These are phyloP conservation scores for Ataeniobius toweri DNA, from an alignment of 2,797 vertebrate genomes.

Conservation along the genomic window DNA sequence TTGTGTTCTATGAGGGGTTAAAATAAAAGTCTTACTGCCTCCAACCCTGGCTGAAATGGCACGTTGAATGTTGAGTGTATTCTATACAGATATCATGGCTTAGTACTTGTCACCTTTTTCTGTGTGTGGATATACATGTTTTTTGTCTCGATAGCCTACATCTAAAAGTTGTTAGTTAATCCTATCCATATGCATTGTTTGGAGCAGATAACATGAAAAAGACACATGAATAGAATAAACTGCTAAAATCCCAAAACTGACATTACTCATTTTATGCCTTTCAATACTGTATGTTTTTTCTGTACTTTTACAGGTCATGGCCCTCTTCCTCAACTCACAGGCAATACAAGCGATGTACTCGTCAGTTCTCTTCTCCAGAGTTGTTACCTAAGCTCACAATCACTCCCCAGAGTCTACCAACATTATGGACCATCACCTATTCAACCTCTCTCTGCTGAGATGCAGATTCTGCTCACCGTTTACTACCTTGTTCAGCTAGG, in stretches of 20 bases:
- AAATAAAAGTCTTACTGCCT: neutral
- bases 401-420: constrained; percentile 89
- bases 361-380: constrained; percentile 90
- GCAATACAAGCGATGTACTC: constrained; percentile 89
- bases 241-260: neutral
- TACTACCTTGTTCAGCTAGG: constrained; percentile 98
- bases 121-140: too few species aligned
- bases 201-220: neutral
- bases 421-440: constrained; percentile 87
- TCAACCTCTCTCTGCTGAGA: constrained; percentile 93
- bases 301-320: constrained; percentile 86
- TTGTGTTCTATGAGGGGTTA: neutral
- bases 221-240: neutral
- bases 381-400: constrained; percentile 93
- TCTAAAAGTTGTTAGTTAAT: too few species aligned
- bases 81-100: neutral
- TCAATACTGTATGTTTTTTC: neutral
- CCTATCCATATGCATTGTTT: neutral
- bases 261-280: neutral
- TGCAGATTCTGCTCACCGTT: constrained; percentile 95
- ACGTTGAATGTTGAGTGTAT: neutral
- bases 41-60: neutral
- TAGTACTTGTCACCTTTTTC: neutral
- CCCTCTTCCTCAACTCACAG: constrained; percentile 89
- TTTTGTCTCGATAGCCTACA: too few species aligned